These are phyloP conservation scores for Siderastrea siderea DNA, from an alignment of 92 coral and sea anemone genomes.

Conservation along the genomic window DNA sequence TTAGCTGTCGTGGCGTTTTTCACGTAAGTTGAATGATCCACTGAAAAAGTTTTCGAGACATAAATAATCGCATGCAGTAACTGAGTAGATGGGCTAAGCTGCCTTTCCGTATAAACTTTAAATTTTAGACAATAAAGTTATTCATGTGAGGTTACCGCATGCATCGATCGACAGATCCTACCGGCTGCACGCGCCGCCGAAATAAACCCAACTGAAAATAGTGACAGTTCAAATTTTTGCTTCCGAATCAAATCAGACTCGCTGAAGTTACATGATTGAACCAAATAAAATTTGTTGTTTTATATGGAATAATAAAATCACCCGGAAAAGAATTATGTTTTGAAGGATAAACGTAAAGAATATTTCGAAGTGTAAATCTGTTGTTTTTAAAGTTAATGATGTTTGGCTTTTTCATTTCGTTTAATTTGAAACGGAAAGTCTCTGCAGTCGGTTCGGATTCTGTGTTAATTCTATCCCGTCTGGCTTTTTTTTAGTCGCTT, in stretches of 20 bases:
- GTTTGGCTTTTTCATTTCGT: background rate
- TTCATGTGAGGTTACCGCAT: background rate
- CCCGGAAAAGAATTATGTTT: background rate
- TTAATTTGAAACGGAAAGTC: conserved; percentile 9
- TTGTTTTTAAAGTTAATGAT: background rate
- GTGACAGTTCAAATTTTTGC: background rate
- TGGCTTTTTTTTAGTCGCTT: background rate
- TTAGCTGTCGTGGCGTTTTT: background rate
- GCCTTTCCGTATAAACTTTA: background rate
- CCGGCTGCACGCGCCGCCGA: background rate
- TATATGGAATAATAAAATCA: background rate
- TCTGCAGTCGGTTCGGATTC: too few species aligned
- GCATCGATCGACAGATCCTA: background rate
- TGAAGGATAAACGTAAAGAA: background rate
- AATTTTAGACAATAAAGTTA: background rate
- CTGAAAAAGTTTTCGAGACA: background rate
- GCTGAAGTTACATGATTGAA: background rate
- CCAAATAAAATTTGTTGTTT: background rate
- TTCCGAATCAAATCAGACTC: conserved; percentile 3
- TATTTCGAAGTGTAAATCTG: background rate
- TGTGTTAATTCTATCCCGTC: background rate
- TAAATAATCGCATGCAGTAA: background rate
- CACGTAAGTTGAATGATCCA: background rate
- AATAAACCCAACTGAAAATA: background rate
- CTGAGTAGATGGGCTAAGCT: background rate